These are phyloP conservation scores for Spinibarbus caldwelli DNA, from an alignment of 2,797 vertebrate species.

Conservation along the genomic window DNA sequence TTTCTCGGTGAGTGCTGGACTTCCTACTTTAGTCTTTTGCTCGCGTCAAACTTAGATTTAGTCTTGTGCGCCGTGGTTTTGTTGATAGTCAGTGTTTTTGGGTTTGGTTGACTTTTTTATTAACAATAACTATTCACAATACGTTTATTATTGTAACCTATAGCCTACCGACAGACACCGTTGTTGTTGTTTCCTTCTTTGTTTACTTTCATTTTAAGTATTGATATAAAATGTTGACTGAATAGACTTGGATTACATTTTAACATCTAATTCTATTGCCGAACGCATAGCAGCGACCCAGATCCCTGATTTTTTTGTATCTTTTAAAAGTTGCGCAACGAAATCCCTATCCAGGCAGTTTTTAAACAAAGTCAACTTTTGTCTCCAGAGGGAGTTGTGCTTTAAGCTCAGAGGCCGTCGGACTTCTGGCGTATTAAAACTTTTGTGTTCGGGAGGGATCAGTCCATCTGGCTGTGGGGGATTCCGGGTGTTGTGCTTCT, in stretches of 20 bases:
- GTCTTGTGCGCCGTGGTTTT: background rate
- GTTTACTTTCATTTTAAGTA: conserved; percentile 26
- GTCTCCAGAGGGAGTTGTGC: conserved; percentile 69
- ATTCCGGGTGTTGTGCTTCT: conserved; percentile 69
- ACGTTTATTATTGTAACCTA: background rate
- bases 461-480: conserved; percentile 85
- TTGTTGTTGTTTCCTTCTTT: background rate
- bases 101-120: background rate
- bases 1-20: conserved; percentile 83
- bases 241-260: background rate
- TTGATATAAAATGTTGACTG: background rate
- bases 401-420: conserved; percentile 64
- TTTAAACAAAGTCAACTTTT: conserved; percentile 77
- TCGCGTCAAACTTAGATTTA: background rate
- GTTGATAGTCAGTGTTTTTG: background rate
- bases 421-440: conserved; percentile 77
- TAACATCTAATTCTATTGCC: background rate
- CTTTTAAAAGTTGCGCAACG: conserved; percentile 29
- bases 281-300: background rate
- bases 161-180: background rate
- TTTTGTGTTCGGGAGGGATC: conserved; percentile 72
- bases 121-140: background rate
- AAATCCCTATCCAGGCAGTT: conserved; percentile 58
- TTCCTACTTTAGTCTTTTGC: background rate
- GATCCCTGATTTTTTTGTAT: background rate